Evolutionary conservation across 92 coral and sea anemone species (phyloP).

Genomic region (Zoanthus sansibaricus): DNA sequence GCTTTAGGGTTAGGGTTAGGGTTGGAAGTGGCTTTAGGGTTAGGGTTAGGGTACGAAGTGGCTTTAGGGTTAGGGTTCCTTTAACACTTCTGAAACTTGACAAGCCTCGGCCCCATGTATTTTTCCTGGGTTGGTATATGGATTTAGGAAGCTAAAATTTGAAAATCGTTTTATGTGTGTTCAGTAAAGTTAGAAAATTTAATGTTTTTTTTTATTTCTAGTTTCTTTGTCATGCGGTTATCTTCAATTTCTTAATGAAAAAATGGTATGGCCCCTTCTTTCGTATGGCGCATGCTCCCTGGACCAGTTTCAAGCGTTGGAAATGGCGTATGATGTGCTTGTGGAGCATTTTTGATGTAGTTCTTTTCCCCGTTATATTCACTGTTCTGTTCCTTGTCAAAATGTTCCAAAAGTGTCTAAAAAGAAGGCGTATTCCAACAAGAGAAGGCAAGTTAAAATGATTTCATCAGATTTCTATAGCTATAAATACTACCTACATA

Average conservation of each 20-base stretch:
- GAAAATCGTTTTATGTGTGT: not conserved
- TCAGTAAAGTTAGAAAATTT: not conserved
- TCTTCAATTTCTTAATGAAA: slow-evolving; percentile 5
- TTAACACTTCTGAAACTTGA: too few species aligned
- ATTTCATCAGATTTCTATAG: not conserved
- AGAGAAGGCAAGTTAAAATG: not conserved
- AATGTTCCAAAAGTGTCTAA: not conserved
- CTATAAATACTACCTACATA: too few species aligned
- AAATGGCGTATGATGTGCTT: slow-evolving; percentile 36
- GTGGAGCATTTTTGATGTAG: slow-evolving; percentile 45
- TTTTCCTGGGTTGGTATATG: too few species aligned
- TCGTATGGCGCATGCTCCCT: not conserved
- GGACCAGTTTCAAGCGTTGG: not conserved
- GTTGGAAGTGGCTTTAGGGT: too few species aligned
- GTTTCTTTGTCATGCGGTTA: slow-evolving; percentile 26
- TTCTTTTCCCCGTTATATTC: slow-evolving; percentile 47
- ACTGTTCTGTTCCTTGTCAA: not conserved
- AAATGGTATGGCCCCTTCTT: slow-evolving; percentile 16
- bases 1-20: too few species aligned
- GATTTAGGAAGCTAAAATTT: too few species aligned
- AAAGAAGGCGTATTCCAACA: not conserved
- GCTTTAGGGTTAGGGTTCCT: too few species aligned
- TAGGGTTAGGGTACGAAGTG: too few species aligned
- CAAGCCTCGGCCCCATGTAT: too few species aligned
- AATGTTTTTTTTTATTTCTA: not conserved